Base-by-base conservation (phyloP, 35 echinoderm and acorn worm species). In the Hemicentrotus pulcherrimus region DNA sequence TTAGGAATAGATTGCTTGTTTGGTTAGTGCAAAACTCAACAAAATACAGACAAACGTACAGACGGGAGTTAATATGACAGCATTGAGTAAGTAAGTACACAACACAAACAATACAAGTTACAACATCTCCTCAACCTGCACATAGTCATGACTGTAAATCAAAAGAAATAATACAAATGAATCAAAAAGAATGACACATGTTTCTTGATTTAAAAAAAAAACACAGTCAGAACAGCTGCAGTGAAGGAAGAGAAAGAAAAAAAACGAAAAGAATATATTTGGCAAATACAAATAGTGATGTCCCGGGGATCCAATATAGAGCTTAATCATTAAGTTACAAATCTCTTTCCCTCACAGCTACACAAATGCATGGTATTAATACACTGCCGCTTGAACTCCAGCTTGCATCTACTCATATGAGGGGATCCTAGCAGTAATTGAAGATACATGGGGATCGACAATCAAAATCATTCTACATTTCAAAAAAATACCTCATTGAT, bases 161-260 rank as follows among this genome's bases (percentile, higher is more conserved):
- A 78, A 78, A n/a, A 78, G 65, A 78, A 78, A 78, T 78, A 6
- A n/a, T 78, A 78, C 65, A 78, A n/a, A 78, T 78, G 65, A 78
- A 78, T 22, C 11, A 8, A 78, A 6, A 78, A 22, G 65, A 78
- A 78, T 78, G 28, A 78, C 18, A 78, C 5, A 6, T 22, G 4
- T 78, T 78, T 78, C 65, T 78, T n/a, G 65, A n/a, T 78, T 41
- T 3, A 28, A 78, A 78, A 28, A 78, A 28, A 78, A 78, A 28
- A 78, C 65, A 78, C 22, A 78, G 88, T 90, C 88, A 90, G 32
- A 90, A 90, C 88, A 90, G 88, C 88, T 90, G 88, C 88, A 46
- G 15, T 45, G 88, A 45, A 45, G 88, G 88, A 90, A 90, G 88
- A 90, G 32, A 47, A 45, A 90, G 4, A 47, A 90, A 33, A 90